Evolutionary conservation across 37 sponge, comb jelly and placozoan genomes (phyloP), one percentile per base, ranked within the genome.

Genomic region (Petrosia ficiformis): DNA sequence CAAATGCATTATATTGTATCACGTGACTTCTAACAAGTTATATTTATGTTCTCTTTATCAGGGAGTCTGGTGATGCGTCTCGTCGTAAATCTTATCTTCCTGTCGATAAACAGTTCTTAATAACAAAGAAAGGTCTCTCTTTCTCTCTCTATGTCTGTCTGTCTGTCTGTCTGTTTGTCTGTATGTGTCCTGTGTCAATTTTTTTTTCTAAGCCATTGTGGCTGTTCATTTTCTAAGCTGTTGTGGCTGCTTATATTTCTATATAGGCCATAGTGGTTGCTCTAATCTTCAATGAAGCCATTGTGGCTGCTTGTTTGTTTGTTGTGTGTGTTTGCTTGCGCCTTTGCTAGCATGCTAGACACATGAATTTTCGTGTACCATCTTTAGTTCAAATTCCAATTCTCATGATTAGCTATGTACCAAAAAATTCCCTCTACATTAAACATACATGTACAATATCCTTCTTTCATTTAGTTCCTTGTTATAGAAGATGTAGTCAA

Each of bases 401-500:
- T n/a, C n/a, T n/a, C n/a, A n/a, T n/a, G n/a, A n/a, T n/a, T n/a
- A n/a, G n/a, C n/a, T n/a, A n/a, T n/a, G n/a, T n/a, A n/a, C n/a
- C n/a, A n/a, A n/a, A n/a, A n/a, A n/a, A n/a, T n/a, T n/a, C n/a
- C n/a, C n/a, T n/a, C n/a, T n/a, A n/a, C n/a, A n/a, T n/a, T n/a
- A n/a, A n/a, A n/a, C n/a, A n/a, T n/a, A n/a, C n/a, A n/a, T n/a
- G n/a, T n/a, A n/a, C n/a, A n/a, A n/a, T n/a, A n/a, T n/a, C n/a
- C n/a, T n/a, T 48, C 10, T 25, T 36, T 1, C 4, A 29, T 29
- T 19, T 75, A 95, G 97, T 98, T 0, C 99, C 99, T 0, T 98
- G 99, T 75, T 98, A 93, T 68, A 68, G 85, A 67, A 77, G 99
- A 40, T 87, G 94, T 38, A 74, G 86, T 34, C 96, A 98, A 73